Conservation (phyloP, 2,113 vertebrate genomes). For the Numenius arquata region DNA sequence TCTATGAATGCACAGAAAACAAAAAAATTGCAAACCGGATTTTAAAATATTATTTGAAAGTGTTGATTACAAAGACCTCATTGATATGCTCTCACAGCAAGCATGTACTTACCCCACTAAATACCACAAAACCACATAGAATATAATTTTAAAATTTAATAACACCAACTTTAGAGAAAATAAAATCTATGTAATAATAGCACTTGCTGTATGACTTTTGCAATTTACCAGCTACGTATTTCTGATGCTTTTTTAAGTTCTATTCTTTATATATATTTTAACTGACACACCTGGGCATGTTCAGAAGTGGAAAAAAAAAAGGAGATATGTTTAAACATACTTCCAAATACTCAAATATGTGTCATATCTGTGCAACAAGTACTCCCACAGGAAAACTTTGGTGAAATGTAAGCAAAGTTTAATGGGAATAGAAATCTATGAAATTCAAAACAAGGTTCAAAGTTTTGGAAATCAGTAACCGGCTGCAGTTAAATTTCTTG, state of each 20-base stretch:
- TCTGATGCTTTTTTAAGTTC: neutral
- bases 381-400: neutral
- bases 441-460: neutral
- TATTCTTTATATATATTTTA: neutral
- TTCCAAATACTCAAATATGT: neutral
- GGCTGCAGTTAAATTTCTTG: neutral
- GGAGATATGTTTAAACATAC: rapidly evolving
- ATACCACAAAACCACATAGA: neutral
- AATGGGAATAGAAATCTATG: neutral
- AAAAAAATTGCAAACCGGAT: neutral
- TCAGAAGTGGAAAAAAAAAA: neutral
- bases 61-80: neutral
- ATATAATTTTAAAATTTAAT: neutral
- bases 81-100: neutral
- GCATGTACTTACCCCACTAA: neutral
- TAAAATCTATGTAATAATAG: neutral
- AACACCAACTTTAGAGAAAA: neutral
- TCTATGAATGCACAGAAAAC: neutral
- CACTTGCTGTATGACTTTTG: neutral
- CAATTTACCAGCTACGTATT: neutral
- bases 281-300: neutral
- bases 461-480: neutral
- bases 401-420: neutral
- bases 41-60: neutral
- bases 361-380: neutral